phyloP scores from a whole-genome alignment of 2,113 vertebrate genomes.

The Ursus arctos region DNA sequence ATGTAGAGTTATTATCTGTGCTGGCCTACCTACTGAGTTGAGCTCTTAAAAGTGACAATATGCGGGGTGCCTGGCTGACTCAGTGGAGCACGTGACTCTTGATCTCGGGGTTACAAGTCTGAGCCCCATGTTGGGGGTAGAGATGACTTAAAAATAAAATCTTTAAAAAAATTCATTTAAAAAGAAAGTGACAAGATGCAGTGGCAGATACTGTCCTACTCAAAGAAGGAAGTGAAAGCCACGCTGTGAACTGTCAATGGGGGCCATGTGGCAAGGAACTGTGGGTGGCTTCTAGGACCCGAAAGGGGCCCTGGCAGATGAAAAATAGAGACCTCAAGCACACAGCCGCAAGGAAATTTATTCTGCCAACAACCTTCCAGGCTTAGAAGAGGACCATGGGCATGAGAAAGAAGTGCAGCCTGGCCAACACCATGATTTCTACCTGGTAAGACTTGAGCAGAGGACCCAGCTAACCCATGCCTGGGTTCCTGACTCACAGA shows the following conservation, averaged over 20 bases:
- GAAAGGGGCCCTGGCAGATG: background rate
- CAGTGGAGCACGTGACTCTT: background rate
- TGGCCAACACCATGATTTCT: accelerated
- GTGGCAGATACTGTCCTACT: too few relatives aligned
- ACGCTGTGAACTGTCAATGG: background rate
- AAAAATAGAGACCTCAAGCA: background rate
- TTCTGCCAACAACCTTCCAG: background rate
- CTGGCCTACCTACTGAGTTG: background rate
- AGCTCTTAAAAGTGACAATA: background rate
- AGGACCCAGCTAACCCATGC: background rate
- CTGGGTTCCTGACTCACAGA: background rate
- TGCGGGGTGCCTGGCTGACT: background rate
- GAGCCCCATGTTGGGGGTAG: background rate
- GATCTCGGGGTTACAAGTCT: background rate
- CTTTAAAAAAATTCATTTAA: background rate
- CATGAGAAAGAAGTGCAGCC: accelerated
- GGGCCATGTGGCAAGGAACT: background rate
- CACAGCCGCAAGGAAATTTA: background rate
- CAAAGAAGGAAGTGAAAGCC: too few relatives aligned
- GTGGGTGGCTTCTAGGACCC: background rate
- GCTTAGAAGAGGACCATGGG: background rate
- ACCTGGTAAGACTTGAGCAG: background rate
- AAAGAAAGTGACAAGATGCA: background rate
- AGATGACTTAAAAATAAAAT: background rate
- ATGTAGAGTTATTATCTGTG: too few relatives aligned